Conservation (phyloP, 2,888 invertebrate species). For the Amblyteles armatorius region DNA sequence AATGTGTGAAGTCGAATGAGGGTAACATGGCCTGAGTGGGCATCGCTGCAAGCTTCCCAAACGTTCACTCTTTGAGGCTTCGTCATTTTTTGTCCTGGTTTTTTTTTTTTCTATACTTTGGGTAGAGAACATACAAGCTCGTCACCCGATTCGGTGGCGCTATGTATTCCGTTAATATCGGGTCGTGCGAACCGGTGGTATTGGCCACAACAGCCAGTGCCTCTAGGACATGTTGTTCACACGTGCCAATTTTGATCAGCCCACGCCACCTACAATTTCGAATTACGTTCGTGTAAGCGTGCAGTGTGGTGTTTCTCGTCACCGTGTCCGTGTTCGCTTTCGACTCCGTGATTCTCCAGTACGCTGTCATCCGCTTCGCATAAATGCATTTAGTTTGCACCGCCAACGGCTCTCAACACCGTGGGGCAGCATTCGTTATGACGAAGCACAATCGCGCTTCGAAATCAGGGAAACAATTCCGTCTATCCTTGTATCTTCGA, state of each 20-base stretch:
- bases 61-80: slow-evolving; percentile 30
- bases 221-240: slow-evolving; percentile 11
- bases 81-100: slow-evolving; percentile 42
- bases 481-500: not conserved
- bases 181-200: slow-evolving; percentile 20
- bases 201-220: not conserved
- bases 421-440: slow-evolving; percentile 58
- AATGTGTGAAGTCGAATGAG: not conserved
- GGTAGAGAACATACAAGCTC: slow-evolving; percentile 28
- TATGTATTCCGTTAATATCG: slow-evolving; percentile 33
- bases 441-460: not conserved
- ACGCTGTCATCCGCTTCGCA: slow-evolving; percentile 66
- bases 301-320: slow-evolving; percentile 53
- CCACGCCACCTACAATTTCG: slow-evolving; percentile 33
- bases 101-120: not conserved
- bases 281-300: slow-evolving; percentile 46
- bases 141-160: not conserved
- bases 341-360: slow-evolving; percentile 69
- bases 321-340: slow-evolving; percentile 65
- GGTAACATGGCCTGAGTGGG: not conserved
- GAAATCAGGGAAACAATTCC: not conserved
- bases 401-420: slow-evolving; percentile 59
- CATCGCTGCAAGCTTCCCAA: slow-evolving; percentile 47
- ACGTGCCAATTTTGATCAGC: slow-evolving; percentile 4
- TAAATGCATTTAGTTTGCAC: slow-evolving; percentile 77